A percentile compares a stretch with the other conserved stretches of the same genome.
phyloP scores from a whole-genome alignment of 2,888 invertebrate genomes.

The Xestia rhomboidea region DNA sequence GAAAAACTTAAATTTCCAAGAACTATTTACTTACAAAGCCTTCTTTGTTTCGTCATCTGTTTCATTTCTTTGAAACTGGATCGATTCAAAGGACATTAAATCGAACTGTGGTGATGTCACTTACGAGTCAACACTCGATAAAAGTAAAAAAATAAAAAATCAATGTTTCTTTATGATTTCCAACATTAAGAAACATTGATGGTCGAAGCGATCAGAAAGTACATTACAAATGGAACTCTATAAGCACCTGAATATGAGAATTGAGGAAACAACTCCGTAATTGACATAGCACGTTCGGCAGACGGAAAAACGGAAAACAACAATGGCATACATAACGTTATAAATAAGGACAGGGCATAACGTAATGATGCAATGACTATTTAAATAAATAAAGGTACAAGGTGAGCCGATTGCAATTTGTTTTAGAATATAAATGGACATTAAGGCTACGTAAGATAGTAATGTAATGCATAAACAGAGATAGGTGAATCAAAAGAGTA shows the following conservation, averaged over 20 bases:
- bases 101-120: slow-evolving; percentile 37
- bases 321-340: slow-evolving; percentile 36
- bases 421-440: slow-evolving; percentile 45
- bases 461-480: background rate
- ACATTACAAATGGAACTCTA: background rate
- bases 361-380: slow-evolving; percentile 50
- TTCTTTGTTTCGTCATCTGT: slow-evolving; percentile 3
- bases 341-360: slow-evolving; percentile 60
- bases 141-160: slow-evolving; percentile 25
- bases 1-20: slow-evolving; percentile 10
- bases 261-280: slow-evolving; percentile 46
- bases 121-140: background rate
- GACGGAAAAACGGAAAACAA: slow-evolving; percentile 47
- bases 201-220: background rate
- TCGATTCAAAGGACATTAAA: slow-evolving; percentile 2
- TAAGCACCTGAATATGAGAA: slow-evolving; percentile 15
- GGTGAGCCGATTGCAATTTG: slow-evolving; percentile 52
- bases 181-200: slow-evolving; percentile 4
- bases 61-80: slow-evolving; percentile 14
- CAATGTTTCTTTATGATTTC: too few relatives aligned
- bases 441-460: slow-evolving; percentile 25
- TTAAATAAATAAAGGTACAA: slow-evolving; percentile 56
- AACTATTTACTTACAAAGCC: background rate
- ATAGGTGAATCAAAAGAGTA: background rate
- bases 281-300: slow-evolving; percentile 52